Evolutionary conservation across 2,888 invertebrate species (phyloP).

Genomic region (Luperina nickerlii): DNA sequence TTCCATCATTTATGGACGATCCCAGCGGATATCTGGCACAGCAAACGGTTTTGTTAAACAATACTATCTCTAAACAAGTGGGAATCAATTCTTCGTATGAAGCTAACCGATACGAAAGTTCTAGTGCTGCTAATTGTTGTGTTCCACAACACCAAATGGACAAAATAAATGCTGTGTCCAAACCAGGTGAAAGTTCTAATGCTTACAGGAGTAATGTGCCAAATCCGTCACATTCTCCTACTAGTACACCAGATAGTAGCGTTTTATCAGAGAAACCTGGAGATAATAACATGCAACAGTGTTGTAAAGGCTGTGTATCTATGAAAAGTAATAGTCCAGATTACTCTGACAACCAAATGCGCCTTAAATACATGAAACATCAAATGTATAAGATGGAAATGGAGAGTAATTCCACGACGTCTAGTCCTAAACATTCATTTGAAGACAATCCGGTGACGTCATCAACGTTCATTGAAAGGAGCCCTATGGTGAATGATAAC

Average conservation of each 20-base stretch:
- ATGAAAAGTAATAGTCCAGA: conserved; percentile 85
- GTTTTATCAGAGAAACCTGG: conserved; percentile 81
- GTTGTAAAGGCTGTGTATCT: conserved; percentile 89
- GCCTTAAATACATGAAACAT: conserved; percentile 84
- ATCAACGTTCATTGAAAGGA: conserved; percentile 91
- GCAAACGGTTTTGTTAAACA: conserved; percentile 96
- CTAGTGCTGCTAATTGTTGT: conserved; percentile 71
- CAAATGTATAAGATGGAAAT: conserved; percentile 86
- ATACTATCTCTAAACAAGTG: conserved; percentile 94
- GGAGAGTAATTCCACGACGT: conserved; percentile 86
- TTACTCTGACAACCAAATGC: conserved; percentile 80
- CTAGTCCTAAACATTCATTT: conserved; percentile 89
- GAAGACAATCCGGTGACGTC: conserved; percentile 92
- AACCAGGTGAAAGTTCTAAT: conserved; percentile 76
- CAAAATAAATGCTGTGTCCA: conserved; percentile 75
- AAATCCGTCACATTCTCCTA: conserved; percentile 84
- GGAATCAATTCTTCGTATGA: conserved; percentile 83
- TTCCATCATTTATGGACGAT: conserved; percentile 97
- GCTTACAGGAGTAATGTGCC: conserved; percentile 81
- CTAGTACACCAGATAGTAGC: conserved; percentile 87
- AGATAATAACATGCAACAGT: conserved; percentile 79
- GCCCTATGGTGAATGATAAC: conserved; percentile 90
- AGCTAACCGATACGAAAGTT: conserved; percentile 77
- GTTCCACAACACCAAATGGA: conserved; percentile 77
- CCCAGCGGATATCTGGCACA: conserved; percentile 97